Evolutionary conservation across 2,888 invertebrate species (phyloP).

Genomic region (Resseliella maxima): DNA sequence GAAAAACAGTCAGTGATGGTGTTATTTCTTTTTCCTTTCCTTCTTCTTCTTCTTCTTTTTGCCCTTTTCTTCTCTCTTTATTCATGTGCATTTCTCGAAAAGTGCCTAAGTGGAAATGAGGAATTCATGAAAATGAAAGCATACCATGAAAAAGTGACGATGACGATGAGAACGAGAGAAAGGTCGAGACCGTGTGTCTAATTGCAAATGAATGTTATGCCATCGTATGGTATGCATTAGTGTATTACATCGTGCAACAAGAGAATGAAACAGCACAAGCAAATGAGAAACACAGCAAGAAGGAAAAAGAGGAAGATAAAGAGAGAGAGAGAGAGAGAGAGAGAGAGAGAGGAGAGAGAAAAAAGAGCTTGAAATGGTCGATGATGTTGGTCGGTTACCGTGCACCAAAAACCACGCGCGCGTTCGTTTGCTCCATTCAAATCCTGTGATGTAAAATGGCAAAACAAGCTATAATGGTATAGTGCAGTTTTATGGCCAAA

Average conservation of each 20-base stretch:
- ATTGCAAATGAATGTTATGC: constrained; percentile 11
- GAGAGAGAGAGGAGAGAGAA: background rate
- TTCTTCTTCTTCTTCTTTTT: too few relatives aligned
- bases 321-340: too few relatives aligned
- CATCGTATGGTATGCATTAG: constrained; percentile 9
- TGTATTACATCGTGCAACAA: background rate
- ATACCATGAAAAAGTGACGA: background rate
- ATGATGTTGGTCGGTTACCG: background rate
- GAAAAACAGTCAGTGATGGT: too few relatives aligned
- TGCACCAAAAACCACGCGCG: background rate
- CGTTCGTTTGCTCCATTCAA: background rate
- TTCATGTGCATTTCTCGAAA: background rate
- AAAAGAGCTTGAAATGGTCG: background rate
- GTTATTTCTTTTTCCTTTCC: background rate
- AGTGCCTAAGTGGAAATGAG: background rate
- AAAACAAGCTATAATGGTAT: background rate
- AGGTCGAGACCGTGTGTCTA: constrained; percentile 13
- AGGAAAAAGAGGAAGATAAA: too few relatives aligned
- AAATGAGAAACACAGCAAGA: too few relatives aligned
- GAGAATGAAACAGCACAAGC: too few relatives aligned
- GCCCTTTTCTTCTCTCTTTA: too few relatives aligned
- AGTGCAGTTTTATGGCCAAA: constrained; percentile 15
- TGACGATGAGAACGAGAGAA: background rate
- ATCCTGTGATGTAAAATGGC: background rate
- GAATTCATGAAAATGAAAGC: background rate